phyloP scores from a whole-genome alignment of 2,888 invertebrate genomes.

The Caenorhabditis sulstoni region DNA sequence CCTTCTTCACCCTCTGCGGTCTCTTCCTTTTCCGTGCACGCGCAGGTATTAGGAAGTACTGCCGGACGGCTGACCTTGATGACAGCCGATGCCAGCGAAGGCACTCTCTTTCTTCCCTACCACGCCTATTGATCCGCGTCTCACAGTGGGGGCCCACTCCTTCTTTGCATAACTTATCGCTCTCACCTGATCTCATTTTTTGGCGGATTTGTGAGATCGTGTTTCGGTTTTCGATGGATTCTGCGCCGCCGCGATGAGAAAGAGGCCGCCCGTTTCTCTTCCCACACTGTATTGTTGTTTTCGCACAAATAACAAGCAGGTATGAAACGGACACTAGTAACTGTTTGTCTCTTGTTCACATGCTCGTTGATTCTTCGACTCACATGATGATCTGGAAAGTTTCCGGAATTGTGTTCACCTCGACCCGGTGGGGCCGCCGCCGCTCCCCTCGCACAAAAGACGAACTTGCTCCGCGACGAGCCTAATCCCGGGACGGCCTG shows the following conservation, averaged over 20 bases:
- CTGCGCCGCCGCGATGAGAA: background rate
- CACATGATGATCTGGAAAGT: constrained; percentile 56
- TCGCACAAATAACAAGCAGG: constrained; percentile 15
- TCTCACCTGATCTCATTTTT: constrained; percentile 50
- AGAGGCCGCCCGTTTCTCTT: constrained; percentile 5
- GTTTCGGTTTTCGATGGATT: constrained; percentile 19
- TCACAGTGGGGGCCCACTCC: constrained; percentile 34
- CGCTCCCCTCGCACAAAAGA: constrained; percentile 43
- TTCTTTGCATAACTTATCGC: constrained; percentile 58
- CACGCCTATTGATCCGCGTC: constrained; percentile 55
- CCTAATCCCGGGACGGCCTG: constrained; percentile 45
- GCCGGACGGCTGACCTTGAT: constrained; percentile 47
- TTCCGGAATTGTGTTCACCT: too few species aligned
- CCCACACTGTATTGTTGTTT: constrained; percentile 45
- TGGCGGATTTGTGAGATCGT: constrained; percentile 35
- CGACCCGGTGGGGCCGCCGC: constrained; percentile 25
- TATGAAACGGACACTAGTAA: background rate
- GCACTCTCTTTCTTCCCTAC: constrained; percentile 12
- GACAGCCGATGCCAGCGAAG: constrained; percentile 34
- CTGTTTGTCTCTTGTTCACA: background rate
- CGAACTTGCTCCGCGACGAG: constrained; percentile 49
- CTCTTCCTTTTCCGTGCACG: constrained; percentile 31
- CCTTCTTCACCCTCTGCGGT: constrained; percentile 3
- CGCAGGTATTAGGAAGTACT: constrained; percentile 55
- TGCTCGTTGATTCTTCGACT: constrained; percentile 43